phyloP scores from a whole-genome alignment of 2,888 invertebrate species.

The Parapristionchus giblindavisi region DNA sequence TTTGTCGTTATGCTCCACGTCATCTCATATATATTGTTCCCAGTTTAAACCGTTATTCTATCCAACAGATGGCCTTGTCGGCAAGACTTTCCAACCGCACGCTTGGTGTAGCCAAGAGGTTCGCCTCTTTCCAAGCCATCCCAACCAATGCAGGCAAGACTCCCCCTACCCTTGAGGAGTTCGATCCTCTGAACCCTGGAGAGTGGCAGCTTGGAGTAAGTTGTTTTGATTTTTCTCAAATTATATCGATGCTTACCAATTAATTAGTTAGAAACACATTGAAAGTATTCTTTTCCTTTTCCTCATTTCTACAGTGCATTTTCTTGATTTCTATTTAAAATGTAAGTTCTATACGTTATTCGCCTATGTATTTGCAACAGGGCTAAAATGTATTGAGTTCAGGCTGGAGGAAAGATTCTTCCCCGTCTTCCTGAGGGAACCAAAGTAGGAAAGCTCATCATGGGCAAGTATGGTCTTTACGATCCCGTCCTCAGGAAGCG shows the following conservation, averaged over 20 bases:
- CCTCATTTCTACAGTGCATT: background rate
- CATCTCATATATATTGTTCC: background rate
- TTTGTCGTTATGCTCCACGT: background rate
- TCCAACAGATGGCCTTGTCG: slow-evolving; percentile 32
- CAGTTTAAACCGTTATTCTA: background rate
- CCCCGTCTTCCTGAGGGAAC: slow-evolving; percentile 69
- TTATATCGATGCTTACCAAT: background rate
- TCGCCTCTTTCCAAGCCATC: slow-evolving; percentile 56
- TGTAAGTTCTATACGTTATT: background rate
- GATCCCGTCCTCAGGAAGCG: slow-evolving; percentile 63
- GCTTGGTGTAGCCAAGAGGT: slow-evolving; percentile 53
- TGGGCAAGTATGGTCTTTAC: slow-evolving; percentile 69
- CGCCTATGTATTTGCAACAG: background rate
- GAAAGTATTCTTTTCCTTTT: background rate
- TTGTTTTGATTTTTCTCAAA: slow-evolving; percentile 8
- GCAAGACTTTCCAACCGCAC: slow-evolving; percentile 42
- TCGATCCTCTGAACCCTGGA: slow-evolving; percentile 67
- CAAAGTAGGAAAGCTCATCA: slow-evolving; percentile 63
- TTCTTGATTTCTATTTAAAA: background rate
- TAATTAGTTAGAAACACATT: slow-evolving; percentile 22
- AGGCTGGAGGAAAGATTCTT: slow-evolving; percentile 65
- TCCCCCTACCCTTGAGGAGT: slow-evolving; percentile 66
- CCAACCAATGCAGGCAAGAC: slow-evolving; percentile 64
- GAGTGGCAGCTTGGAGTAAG: slow-evolving; percentile 63
- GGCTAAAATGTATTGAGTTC: background rate